Evolutionary conservation across 2,113 vertebrate species (phyloP), one percentile per base, ranked within the genome.

Genomic region (Smithornis capensis): DNA sequence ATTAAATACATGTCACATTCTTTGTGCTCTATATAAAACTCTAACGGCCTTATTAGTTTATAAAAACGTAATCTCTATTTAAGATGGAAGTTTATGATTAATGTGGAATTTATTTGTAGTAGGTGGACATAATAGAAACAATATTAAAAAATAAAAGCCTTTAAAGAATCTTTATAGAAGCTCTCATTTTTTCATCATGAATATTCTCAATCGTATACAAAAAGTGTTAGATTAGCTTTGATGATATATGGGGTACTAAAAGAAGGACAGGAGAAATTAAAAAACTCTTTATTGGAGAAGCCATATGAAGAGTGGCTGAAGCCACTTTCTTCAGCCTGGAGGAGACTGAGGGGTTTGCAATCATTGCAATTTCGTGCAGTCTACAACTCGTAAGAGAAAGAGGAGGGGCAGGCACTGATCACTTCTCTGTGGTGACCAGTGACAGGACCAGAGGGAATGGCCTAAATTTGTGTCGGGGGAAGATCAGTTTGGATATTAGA

Each of bases 11-110:
- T 18, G 22, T 40, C 37, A 42, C 19, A 25, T 79, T 44, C 38
- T 83, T 85, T 87, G 16, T 65, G 23, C 31, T 74, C 45, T 87
- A 15, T 79, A 28, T 65, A 59, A 74, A 83, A 55, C 28, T 50
- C 37, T 69, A 87, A 40, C 3, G 47, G 85, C 82, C 45, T 49
- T 76, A 53, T 50, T 76, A 60, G 15, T 76, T 92, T 83, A 82
- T 89, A 57, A 81, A 96, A 94, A 63, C 21, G n/a, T 53, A 18
- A n/a, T 79, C 14, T 63, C 84, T 90, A 89, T 90, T 71, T 81
- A 67, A 35, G 10, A 62, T 19, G 27, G 12, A 82, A 42, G 29
- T 73, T 89, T 85, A 64, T 84, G 47, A 71, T 70, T 92, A 91
- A 73, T 27, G 29, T 63, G 52, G 29, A 92, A 60, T 10, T 75